Conservation (phyloP, 2,888 invertebrate genomes). For the Cosmia pyralina region DNA sequence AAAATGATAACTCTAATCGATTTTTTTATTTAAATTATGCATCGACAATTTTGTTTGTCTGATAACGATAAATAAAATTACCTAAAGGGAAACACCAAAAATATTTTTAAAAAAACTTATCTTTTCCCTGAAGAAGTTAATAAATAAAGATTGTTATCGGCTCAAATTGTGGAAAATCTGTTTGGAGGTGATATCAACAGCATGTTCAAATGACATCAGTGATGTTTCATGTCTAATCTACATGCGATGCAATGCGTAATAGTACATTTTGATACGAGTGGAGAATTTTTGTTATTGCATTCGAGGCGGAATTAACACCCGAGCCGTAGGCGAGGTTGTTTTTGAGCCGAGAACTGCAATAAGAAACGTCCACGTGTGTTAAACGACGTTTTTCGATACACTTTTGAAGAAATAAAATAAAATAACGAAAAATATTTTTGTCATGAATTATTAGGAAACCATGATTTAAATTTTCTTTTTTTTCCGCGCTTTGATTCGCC, state of each 20-base stretch:
- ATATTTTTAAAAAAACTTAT: background rate
- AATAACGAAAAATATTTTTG: too few species aligned
- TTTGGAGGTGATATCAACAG: background rate
- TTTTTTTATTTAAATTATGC: background rate
- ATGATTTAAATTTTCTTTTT: too few species aligned
- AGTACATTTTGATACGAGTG: too few species aligned
- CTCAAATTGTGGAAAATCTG: background rate
- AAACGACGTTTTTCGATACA: too few species aligned
- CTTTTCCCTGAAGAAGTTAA: background rate
- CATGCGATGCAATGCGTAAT: background rate
- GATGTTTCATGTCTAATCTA: background rate
- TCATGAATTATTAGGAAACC: too few species aligned
- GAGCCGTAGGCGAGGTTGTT: too few species aligned
- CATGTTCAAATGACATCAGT: background rate
- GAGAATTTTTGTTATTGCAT: too few species aligned
- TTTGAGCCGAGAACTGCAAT: too few species aligned
- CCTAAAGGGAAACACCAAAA: background rate
- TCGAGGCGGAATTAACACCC: too few species aligned
- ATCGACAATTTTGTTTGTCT: background rate
- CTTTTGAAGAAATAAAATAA: too few species aligned
- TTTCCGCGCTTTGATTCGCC: too few species aligned
- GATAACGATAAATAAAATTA: slow-evolving; percentile 4
- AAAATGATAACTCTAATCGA: background rate
- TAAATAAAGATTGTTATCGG: background rate
- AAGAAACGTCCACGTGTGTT: too few species aligned